Evolutionary conservation across 2,113 vertebrate genomes (phyloP), one percentile per base, ranked within the genome.

Genomic region (Turnix velox): DNA sequence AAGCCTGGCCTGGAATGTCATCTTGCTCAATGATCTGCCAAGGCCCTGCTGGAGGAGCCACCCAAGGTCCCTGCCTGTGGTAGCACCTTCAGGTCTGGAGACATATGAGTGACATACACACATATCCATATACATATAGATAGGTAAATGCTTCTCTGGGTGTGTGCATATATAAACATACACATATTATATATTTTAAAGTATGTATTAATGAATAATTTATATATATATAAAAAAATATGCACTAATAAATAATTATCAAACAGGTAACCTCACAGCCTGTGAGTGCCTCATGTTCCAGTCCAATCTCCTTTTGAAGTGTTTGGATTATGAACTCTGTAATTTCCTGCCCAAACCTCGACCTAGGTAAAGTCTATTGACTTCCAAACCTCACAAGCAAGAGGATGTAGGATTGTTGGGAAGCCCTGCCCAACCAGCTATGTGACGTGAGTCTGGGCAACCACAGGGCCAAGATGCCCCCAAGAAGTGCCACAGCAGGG

Each of bases 401-500:
- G 85, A 18, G 59, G 18, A 63, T 28, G 49, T 10, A 6, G 67
- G 27, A 11, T 18, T 45, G 35, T 2, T 0, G 10, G 78, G 3
- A 4, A 25, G 10, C 18, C 0, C 45, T 74, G 31, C 67, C 79
- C 1, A 3, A 1, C 12, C 30, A 18, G 0, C 58, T 1, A 37
- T 0, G 69, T 24, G 80, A 13, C 1, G 7, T 33, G 23, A 58
- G 6, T 4, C 15, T 0, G 4, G 72, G 57, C 77, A 12, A 51
- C 14, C 33, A 3, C 14, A 1, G 31, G 65, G 57, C 11, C 1
- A 54, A 46, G 2, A 3, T n/a, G 2, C 75, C 19, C 5, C 0
- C 1, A 1, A 33, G 5, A 20, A 54, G 48, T 4, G 1, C 1
- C 2, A 0, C 1, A 0, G 17, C 63, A 2, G 89, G 45, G 4